Evolutionary conservation across 2,797 vertebrate species (phyloP).

Genomic region (Clarias fuscus): DNA sequence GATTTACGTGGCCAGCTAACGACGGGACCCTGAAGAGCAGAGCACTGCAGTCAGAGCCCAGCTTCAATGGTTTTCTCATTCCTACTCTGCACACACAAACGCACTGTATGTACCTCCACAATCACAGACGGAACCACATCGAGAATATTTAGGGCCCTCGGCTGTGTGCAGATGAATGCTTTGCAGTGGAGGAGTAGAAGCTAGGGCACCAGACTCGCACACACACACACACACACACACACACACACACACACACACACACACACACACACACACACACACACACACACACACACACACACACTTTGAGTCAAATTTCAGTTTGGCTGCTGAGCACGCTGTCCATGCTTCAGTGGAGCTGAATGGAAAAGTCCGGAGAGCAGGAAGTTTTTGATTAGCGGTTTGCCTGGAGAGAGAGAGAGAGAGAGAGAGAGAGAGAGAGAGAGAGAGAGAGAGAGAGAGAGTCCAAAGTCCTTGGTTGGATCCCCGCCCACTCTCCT

Average conservation of each 20-base stretch:
- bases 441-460: slow-evolving; percentile 21
- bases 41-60: slow-evolving; percentile 14
- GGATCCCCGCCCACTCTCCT: slow-evolving; percentile 22
- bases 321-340: slow-evolving; percentile 43
- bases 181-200: slow-evolving; percentile 25
- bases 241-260: slow-evolving; percentile 33
- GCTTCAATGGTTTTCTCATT: slow-evolving; percentile 39
- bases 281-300: slow-evolving; percentile 32
- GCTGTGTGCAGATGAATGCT: slow-evolving; percentile 33
- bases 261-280: slow-evolving; percentile 29
- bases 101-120: slow-evolving; percentile 3
- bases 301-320: slow-evolving; percentile 38
- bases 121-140: slow-evolving; percentile 23
- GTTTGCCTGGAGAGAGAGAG: slow-evolving; percentile 20
- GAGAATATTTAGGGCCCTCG: slow-evolving; percentile 42
- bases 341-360: slow-evolving; percentile 44
- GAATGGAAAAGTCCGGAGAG: slow-evolving; percentile 48
- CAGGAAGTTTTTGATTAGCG: slow-evolving; percentile 52
- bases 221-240: slow-evolving; percentile 27
- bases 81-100: background rate
- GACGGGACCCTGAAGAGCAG: background rate
- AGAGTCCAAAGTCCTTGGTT: slow-evolving; percentile 8
- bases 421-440: slow-evolving; percentile 25
- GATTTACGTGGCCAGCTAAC: slow-evolving; percentile 5
- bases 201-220: background rate